These are phyloP conservation scores for Cryptocheilus praepositus DNA, from an alignment of 2,888 invertebrate species.

Conservation along the genomic window DNA sequence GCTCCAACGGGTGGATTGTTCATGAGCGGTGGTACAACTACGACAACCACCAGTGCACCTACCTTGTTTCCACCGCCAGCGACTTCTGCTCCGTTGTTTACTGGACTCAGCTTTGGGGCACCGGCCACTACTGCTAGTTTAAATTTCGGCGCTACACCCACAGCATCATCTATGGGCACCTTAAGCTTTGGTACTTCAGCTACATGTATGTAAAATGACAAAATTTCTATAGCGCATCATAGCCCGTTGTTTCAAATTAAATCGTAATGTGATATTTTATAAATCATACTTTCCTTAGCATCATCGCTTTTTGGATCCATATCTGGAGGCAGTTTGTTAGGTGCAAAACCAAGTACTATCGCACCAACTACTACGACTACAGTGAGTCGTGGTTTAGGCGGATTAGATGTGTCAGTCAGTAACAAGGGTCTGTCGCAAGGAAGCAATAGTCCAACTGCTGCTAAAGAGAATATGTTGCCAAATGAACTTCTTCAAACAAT, in stretches of 20 bases:
- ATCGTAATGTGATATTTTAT: not conserved
- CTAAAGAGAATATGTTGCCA: constrained; percentile 83
- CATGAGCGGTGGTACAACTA: constrained; percentile 44
- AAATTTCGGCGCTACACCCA: constrained; percentile 67
- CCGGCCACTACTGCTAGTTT: constrained; percentile 62
- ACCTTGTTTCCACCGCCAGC: constrained; percentile 57
- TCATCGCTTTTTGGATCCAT: constrained; percentile 60
- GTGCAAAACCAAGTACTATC: constrained; percentile 56
- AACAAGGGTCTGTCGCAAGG: constrained; percentile 73
- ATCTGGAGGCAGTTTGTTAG: constrained; percentile 59
- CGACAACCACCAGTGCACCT: constrained; percentile 46
- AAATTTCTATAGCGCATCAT: too few species aligned
- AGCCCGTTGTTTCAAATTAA: too few species aligned
- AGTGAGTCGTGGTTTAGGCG: constrained; percentile 82
- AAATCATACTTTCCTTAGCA: constrained; percentile 26
- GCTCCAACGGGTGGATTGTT: constrained; percentile 64
- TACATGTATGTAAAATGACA: constrained; percentile 45
- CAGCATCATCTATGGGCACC: constrained; percentile 55
- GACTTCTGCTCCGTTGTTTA: constrained; percentile 57
- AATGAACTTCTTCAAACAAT: constrained; percentile 87
- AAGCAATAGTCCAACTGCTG: constrained; percentile 76
- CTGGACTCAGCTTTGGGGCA: constrained; percentile 66
- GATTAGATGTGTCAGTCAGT: constrained; percentile 77
- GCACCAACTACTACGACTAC: constrained; percentile 64
- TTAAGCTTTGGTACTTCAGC: constrained; percentile 59